Percentiles rank a stretch among this genome's conserved stretches.
Evolutionary conservation across 2,888 invertebrate genomes (phyloP).

Genomic region (Gisinianus flammeolus): DNA sequence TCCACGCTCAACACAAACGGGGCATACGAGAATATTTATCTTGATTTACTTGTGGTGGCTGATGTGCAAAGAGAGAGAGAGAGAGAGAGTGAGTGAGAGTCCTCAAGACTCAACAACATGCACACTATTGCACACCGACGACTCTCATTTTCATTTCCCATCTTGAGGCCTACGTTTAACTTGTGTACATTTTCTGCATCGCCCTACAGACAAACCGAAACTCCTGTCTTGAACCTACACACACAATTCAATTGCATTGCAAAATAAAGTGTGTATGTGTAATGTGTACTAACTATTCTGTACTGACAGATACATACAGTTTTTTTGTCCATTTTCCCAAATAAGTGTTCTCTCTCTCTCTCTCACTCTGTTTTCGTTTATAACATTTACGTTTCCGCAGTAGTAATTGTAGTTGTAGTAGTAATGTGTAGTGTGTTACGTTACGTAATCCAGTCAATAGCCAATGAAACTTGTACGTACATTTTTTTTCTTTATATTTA

Average conservation of each 20-base stretch:
- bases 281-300: too few relatives aligned
- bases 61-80: neutral
- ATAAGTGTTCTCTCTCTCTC: slow-evolving; percentile 16
- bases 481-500: slow-evolving; percentile 5
- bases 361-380: neutral
- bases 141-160: too few relatives aligned
- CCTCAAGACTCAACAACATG: neutral
- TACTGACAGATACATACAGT: too few relatives aligned
- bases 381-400: too few relatives aligned
- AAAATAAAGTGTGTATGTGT: too few relatives aligned
- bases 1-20: too few relatives aligned
- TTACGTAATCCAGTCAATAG: neutral
- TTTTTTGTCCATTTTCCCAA: slow-evolving; percentile 10
- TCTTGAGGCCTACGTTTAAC: too few relatives aligned
- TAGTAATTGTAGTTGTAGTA: too few relatives aligned
- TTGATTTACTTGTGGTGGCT: slow-evolving; percentile 15
- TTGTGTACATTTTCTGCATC: too few relatives aligned
- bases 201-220: slow-evolving; percentile 8
- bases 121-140: too few relatives aligned
- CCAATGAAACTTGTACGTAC: neutral
- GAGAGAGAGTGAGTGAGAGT: neutral
- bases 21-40: slow-evolving; percentile 32
- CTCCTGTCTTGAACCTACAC: slow-evolving; percentile 15
- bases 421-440: too few relatives aligned
- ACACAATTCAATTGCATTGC: too few relatives aligned